Evolutionary conservation across 2,797 vertebrate genomes (phyloP), one percentile per base, ranked within the genome.

Genomic region (Spinus pinus): DNA sequence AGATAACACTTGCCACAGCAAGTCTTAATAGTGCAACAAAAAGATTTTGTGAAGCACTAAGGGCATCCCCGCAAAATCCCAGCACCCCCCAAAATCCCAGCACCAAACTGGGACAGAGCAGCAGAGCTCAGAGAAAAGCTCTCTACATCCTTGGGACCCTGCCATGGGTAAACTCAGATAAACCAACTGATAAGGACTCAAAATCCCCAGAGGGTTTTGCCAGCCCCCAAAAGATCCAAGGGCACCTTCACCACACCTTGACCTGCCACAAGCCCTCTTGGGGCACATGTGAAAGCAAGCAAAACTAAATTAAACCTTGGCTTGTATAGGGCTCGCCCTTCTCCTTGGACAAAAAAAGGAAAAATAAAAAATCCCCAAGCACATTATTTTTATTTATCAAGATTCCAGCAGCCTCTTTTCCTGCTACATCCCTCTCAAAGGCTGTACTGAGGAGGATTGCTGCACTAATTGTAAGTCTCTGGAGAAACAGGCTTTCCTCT

Each of bases 51-150:
- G 22, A 27, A 71, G 33, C 1, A 56, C 12, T 7, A 9, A 81
- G 30, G 30, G 3, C 4, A 62, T 15, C 0, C 1, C 4, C 24
- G 35, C 0, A 0, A 50, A 85, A 87, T 33, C 33, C 33, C 33
- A 33, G 33, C 33, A 33, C 33, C 33, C 4, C 24, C 39, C 0
- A 0, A 50, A 85, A 87, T 27, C 21, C 35, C 57, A 79, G 23
- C 0, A 6, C 3, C 35, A 18, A 44, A 33, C 17, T 30, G 37
- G 35, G 51, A 47, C 3, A 7, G 31, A 54, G 44, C 6, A 3
- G 35, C 44, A 51, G 51, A 21, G 31, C 60, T 82, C 53, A 58
- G 20, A 31, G 7, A 35, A 86, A 77, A 85, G 7, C 28, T 83
- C 41, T 42, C 2, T 0, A 37, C 15, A 49, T 25, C 90, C 31